phyloP scores from a whole-genome alignment of 2,797 vertebrate species.

The Adelosebastes latens region DNA sequence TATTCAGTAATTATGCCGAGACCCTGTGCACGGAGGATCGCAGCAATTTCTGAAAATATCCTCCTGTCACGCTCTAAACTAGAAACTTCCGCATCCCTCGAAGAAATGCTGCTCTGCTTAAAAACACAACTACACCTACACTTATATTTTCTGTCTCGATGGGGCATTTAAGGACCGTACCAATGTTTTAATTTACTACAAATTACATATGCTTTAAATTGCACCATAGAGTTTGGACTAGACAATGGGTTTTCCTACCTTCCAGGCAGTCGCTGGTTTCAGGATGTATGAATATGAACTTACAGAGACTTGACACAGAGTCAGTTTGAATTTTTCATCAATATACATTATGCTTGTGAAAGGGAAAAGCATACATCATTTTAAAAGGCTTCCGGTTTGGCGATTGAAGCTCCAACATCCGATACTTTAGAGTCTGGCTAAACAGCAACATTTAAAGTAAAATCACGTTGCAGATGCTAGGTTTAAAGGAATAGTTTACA shows the following conservation, averaged over 20 bases:
- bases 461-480: neutral
- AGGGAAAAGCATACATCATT: neutral
- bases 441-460: neutral
- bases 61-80: constrained; percentile 12
- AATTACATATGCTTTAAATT: neutral
- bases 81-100: neutral
- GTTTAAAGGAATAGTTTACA: neutral
- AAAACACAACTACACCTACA: neutral
- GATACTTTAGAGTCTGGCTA: neutral
- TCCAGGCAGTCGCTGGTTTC: neutral
- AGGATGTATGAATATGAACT: neutral
- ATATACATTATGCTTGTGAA: neutral
- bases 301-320: neutral
- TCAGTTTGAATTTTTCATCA: neutral
- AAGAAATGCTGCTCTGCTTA: constrained; percentile 1
- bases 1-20: constrained; percentile 53
- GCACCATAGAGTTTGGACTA: neutral
- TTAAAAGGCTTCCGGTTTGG: neutral
- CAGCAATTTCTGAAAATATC: constrained; percentile 23
- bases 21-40: constrained; percentile 16
- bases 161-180: neutral
- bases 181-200: neutral
- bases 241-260: neutral
- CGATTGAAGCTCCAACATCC: neutral
- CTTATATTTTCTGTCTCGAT: neutral